Conservation (phyloP, 2,888 invertebrate genomes). For the Aleiodes leptofemur region DNA sequence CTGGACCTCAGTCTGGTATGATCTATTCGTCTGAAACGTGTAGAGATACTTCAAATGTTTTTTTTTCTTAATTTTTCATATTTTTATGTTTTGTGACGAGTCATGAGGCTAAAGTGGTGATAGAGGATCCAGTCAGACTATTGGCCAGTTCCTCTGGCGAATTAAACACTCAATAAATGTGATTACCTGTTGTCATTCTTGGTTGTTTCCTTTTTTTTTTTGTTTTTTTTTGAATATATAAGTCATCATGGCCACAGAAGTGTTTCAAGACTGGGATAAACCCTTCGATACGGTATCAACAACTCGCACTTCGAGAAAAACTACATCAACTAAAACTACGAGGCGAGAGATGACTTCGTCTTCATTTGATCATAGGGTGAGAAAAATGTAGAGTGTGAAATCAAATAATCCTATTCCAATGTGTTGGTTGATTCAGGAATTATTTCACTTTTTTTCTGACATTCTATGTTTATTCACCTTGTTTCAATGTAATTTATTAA, state of each 20-base stretch:
- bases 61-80: background rate
- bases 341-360: slow-evolving; percentile 51
- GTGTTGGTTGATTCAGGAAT: background rate
- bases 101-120: slow-evolving; percentile 2
- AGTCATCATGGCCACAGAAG: slow-evolving; percentile 69
- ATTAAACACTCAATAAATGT: slow-evolving; percentile 3
- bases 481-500: no score
- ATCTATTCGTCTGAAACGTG: slow-evolving; percentile 60
- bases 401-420: background rate
- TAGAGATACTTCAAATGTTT: slow-evolving; percentile 42
- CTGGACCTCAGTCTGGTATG: slow-evolving; percentile 70
- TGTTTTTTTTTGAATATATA: background rate
- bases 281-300: slow-evolving; percentile 68
- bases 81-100: slow-evolving; percentile 9
- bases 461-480: slow-evolving; percentile 1
- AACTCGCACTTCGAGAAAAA: slow-evolving; percentile 61
- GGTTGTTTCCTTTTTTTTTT: background rate
- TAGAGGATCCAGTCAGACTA: background rate
- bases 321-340: slow-evolving; percentile 58
- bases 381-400: slow-evolving; percentile 33
- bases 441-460: background rate
- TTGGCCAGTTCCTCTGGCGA: background rate
- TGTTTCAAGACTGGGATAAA: slow-evolving; percentile 73
- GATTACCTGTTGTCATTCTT: background rate
- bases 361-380: slow-evolving; percentile 64